Base-by-base conservation (phyloP, 2,113 vertebrate species). In the Podilymbus podiceps region DNA sequence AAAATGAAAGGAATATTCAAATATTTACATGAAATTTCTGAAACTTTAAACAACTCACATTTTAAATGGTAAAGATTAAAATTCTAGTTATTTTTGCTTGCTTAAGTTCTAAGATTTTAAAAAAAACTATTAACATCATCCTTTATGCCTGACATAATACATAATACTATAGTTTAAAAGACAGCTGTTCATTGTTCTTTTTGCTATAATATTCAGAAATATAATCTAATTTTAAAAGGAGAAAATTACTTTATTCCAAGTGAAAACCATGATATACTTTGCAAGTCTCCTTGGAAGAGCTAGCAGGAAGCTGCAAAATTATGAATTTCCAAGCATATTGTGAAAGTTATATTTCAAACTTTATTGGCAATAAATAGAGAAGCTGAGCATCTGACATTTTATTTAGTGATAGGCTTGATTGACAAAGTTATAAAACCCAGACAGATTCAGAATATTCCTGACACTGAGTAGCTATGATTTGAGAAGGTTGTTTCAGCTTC, bases 371-470 rank as follows among this genome's bases (percentile, higher is more conserved):
- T 64, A 88, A 92, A 76, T 42, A 71, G 40, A 68, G 53, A 92
- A 74, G 21, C 25, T 89, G 46, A 74, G 31, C n/a, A 85, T 42
- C 12, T 91, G 91, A 91, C 33, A 89, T 74, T 84, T 80, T 81
- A 89, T 91, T 93, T 91, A 85, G 68, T 80, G 77, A 90, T 80
- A 69, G 63, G 33, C 19, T 92, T 94, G 67, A 93, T 14, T 74
- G 87, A 84, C 56, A 89, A 74, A 92, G 21, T 63, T 84, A 16
- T 46, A 77, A 84, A 88, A 35, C 11, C 11, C 50, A 69, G 16
- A 42, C 42, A 63, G 72, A 67, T 69, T 84, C 55, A 81, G 66
- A 67, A 49, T 81, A 87, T 77, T 86, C 24, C 25, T 80, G 55
- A 42, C 46, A 80, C 28, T 83, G 50, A 53, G 16, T 69, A 77